Evolutionary conservation across 2,797 vertebrate genomes (phyloP).

Genomic region (Sebastes oblongus): DNA sequence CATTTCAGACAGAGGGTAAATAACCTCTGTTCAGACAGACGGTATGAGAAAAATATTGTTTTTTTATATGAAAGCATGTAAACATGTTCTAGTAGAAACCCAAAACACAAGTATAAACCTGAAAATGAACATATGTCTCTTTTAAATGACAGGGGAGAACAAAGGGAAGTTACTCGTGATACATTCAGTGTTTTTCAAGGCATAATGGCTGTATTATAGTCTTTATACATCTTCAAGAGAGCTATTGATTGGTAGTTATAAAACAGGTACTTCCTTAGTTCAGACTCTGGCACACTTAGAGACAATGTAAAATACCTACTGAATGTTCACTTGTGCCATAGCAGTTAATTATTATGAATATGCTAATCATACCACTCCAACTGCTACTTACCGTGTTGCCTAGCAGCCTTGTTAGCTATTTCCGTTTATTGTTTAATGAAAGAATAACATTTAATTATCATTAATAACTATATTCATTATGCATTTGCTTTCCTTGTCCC

Average conservation of each 20-base stretch:
- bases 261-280: neutral
- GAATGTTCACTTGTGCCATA: conserved; percentile 17
- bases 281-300: neutral
- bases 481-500: conserved; percentile 9
- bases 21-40: neutral
- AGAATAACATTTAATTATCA: conserved; percentile 40
- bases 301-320: conserved; percentile 6
- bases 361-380: conserved; percentile 34
- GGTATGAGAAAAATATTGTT: neutral
- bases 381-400: conserved; percentile 30
- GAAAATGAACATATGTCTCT: neutral
- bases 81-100: neutral
- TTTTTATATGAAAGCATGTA: neutral
- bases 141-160: neutral
- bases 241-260: neutral
- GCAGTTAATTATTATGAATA: conserved; percentile 38
- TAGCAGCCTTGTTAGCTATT: conserved; percentile 31
- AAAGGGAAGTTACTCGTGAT: neutral
- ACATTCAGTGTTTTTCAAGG: neutral
- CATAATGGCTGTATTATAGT: neutral
- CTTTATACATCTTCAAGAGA: neutral
- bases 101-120: neutral
- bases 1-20: neutral
- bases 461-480: conserved; percentile 21
- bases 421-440: conserved; percentile 14